Evolutionary conservation across 2,113 vertebrate species (phyloP), one percentile per base, ranked within the genome.

Genomic region (Salminus brasiliensis): DNA sequence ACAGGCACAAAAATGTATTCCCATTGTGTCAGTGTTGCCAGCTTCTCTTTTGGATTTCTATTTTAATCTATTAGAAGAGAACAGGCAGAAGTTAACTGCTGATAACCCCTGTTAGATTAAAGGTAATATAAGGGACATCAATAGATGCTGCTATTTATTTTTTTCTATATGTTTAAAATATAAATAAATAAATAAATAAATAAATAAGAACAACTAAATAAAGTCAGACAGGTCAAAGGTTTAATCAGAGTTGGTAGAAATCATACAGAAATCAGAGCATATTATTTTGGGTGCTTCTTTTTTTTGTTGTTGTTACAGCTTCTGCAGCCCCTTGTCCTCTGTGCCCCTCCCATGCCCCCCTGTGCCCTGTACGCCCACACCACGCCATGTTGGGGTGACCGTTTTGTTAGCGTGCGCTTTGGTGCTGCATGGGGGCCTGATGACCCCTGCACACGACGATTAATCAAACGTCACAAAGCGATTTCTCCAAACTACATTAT

Each of bases 361-460:
- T 71, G 32, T 84, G 79, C 83, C 83, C 80, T 32, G 65, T 43
- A 71, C 83, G 65, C 83, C 83, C 79, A 84, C 83, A 15, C 72
- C 67, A 67, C 47, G 75, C 65, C 83, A 66, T 75, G 75, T 75
- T 79, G 78, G 78, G 78, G 53, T 57, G 76, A 65, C 55, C 79
- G 63, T 78, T 81, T 75, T 84, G 79, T 84, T 84, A 78, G 79
- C 69, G 25, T 65, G 73, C 13, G 70, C 79, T 74, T 78, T 81
- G 74, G 83, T 84, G 79, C 60, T 53, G 74, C 79, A 62, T 70
- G 74, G 79, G 83, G 83, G 79, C 32, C 77, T 72, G 65, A 36
- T 59, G 72, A 84, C 83, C 83, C 79, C 79, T 84, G 79, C 75
- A 79, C 83, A 84, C 47, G 67, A 69, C 83, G 83, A 84, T 84